phyloP scores from a whole-genome alignment of 1,140 invertebrate species.

The Drosophila arawakana region DNA sequence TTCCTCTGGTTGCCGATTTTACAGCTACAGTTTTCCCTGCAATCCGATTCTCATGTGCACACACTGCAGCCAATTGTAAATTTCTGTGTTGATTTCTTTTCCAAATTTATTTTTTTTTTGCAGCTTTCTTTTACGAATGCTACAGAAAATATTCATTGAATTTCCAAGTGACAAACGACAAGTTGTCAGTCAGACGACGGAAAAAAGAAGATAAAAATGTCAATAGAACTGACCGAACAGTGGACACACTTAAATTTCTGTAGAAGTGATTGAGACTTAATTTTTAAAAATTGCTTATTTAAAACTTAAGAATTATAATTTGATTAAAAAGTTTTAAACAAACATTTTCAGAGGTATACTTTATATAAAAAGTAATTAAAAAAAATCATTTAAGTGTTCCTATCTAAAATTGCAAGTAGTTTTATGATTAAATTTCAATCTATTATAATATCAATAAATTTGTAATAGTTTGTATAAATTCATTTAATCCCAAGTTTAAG shows the following conservation, averaged over 20 bases:
- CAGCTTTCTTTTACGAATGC: constrained; percentile 7
- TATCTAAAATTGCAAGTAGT: too few relatives aligned
- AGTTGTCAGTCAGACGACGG: constrained; percentile 56
- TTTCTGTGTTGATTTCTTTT: constrained; percentile 30
- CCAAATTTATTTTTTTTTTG: constrained; percentile 6
- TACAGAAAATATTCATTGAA: constrained; percentile 77
- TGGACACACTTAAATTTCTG: neutral
- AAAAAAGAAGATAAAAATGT: neutral
- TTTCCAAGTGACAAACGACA: constrained; percentile 75
- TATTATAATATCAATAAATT: too few relatives aligned
- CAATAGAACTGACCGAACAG: neutral
- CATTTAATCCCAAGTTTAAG: too few relatives aligned
- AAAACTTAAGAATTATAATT: too few relatives aligned
- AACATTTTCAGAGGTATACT: too few relatives aligned
- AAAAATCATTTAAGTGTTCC: too few relatives aligned
- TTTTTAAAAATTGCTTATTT: too few relatives aligned
- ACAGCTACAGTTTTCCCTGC: constrained; percentile 20
- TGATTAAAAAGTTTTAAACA: too few relatives aligned
- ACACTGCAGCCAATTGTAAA: constrained; percentile 68
- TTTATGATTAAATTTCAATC: too few relatives aligned
- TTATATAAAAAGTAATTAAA: too few relatives aligned
- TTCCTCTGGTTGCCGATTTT: constrained; percentile 7
- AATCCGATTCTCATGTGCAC: constrained; percentile 50
- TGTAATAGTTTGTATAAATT: too few relatives aligned
- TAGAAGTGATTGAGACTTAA: neutral